These are phyloP conservation scores for Ceratitis capitata DNA, from an alignment of 1,140 invertebrate genomes.

Conservation along the genomic window DNA sequence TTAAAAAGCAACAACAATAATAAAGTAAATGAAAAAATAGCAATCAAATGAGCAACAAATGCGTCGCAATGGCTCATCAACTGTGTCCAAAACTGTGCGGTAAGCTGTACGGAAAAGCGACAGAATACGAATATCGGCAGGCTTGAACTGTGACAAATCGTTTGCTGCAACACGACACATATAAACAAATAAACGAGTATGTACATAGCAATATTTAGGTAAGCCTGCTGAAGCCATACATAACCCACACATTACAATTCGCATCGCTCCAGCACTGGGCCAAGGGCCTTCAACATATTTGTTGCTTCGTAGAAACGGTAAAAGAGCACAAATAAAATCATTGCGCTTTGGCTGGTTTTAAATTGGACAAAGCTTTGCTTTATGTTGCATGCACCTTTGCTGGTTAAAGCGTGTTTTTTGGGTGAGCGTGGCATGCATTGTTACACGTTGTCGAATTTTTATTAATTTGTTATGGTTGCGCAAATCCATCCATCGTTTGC, in stretches of 20 bases:
- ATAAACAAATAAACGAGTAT: neutral
- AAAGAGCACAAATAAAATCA: neutral
- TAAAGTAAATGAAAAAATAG: neutral
- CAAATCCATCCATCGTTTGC: slow-evolving; percentile 14
- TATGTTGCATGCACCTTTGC: neutral
- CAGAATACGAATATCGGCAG: slow-evolving; percentile 7
- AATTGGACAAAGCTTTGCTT: neutral
- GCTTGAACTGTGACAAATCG: slow-evolving; percentile 23
- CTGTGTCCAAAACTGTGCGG: slow-evolving; percentile 14
- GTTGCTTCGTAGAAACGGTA: neutral
- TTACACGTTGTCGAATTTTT: slow-evolving; percentile 20
- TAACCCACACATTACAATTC: neutral
- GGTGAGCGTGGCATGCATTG: neutral
- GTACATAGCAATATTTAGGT: neutral
- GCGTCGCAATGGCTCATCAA: slow-evolving; percentile 5
- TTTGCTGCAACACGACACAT: neutral
- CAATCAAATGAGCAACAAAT: slow-evolving; percentile 21
- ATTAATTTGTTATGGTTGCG: slow-evolving; percentile 33
- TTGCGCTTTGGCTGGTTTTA: neutral
- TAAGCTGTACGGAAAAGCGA: neutral
- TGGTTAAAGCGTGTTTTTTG: neutral
- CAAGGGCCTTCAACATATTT: slow-evolving; percentile 34
- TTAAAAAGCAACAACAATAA: neutral
- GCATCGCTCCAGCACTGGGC: slow-evolving; percentile 16
- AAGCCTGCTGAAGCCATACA: neutral